Conservation (phyloP, 2,888 invertebrate genomes). For the Eupithecia exiguata region DNA sequence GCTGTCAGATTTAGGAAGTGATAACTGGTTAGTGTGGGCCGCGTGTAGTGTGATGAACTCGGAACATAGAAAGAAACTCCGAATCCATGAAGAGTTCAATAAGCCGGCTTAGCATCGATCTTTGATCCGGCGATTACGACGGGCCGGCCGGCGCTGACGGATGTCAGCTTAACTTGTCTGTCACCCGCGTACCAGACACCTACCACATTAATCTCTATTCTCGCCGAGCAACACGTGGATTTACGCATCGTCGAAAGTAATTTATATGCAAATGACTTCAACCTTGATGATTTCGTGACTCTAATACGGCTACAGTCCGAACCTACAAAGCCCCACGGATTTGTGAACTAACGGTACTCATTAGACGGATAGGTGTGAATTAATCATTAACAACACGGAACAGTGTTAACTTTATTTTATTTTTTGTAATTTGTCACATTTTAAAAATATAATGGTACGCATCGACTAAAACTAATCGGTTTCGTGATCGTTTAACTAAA, state of each 20-base stretch:
- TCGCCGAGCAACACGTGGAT: constrained; percentile 81
- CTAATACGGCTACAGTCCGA: constrained; percentile 67
- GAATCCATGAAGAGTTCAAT: constrained; percentile 76
- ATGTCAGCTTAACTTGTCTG: constrained; percentile 82
- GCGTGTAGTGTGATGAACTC: constrained; percentile 42
- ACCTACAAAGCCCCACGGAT: constrained; percentile 61
- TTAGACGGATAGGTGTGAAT: constrained; percentile 57
- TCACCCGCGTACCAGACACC: constrained; percentile 75
- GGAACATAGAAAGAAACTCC: constrained; percentile 59
- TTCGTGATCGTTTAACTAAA: constrained; percentile 31
- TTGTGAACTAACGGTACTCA: constrained; percentile 61
- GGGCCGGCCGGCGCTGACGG: constrained; percentile 77
- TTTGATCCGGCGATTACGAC: constrained; percentile 79
- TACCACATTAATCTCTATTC: constrained; percentile 81
- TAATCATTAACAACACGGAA: constrained; percentile 48
- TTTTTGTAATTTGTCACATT: constrained; percentile 42
- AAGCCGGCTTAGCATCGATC: constrained; percentile 81
- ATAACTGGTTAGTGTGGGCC: constrained; percentile 66
- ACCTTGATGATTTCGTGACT: constrained; percentile 79
- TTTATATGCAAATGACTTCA: constrained; percentile 83
- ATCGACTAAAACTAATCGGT: constrained; percentile 35
- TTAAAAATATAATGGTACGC: constrained; percentile 32
- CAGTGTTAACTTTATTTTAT: constrained; percentile 43
- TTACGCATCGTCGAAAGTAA: constrained; percentile 80
- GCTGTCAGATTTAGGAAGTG: constrained; percentile 71